Evolutionary conservation across 2,888 invertebrate genomes (phyloP), one percentile per base, ranked within the genome.

Genomic region (Dryococelus australis): DNA sequence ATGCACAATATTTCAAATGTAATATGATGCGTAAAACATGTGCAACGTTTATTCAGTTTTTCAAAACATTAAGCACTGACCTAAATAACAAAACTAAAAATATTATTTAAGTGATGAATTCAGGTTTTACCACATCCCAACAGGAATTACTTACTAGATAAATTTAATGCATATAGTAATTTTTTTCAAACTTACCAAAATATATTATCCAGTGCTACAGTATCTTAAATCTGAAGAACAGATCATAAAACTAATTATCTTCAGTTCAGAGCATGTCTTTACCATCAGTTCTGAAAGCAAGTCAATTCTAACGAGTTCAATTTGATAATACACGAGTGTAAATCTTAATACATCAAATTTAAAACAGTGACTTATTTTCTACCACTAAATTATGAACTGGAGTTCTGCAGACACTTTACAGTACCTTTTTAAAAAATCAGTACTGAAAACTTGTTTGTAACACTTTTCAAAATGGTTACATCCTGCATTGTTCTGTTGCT

Each of bases 401-500:
- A 24, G n/a, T 65, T 65, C 24, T 65, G 65, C 65, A 65, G 65
- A 65, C n/a, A 24, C 65, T 65, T 8, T 24, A 65, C 65, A 1
- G 65, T 65, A 65, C 2, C 65, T 65, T 65, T 65, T 16, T 47
- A 13, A 47, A 65, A 65, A 65, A 65, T 65, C 65, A 65, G 10
- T 24, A 65, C 65, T 65, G 24, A 65, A 51, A 65, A 65, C 8
- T 65, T 65, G 65, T 65, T 65, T 65, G 65, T 65, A 65, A 10
- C 65, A 65, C 65, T 65, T 24, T 65, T 16, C 65, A 65, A 65
- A 65, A 65, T 65, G 20, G 65, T 65, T 65, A 65, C 24, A 65
- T 65, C 65, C 65, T 65, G 65, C 65, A 65, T 24, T 24, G 65
- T 65, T 65, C n/a, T 65, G 65, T 65, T 65, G 65, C 65, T 65